Evolutionary conservation across 2,113 vertebrate species (phyloP).

Genomic region (Semicossyphus pulcher): DNA sequence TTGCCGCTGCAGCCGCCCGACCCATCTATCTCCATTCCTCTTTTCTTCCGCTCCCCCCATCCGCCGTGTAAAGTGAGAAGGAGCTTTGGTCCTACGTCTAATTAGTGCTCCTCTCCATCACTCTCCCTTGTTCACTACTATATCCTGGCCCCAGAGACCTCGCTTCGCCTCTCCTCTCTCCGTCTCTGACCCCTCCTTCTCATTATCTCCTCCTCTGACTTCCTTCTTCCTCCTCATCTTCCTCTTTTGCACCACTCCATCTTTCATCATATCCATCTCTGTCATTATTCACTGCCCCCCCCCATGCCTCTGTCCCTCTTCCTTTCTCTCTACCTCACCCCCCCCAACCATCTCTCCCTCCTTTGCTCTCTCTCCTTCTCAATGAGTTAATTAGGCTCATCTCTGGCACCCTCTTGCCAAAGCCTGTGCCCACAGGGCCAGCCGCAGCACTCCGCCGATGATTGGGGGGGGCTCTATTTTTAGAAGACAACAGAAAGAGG

Average conservation of each 20-base stretch:
- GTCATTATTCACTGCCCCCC: conserved; percentile 60
- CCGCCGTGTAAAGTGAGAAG: conserved; percentile 55
- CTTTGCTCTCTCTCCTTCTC: conserved; percentile 51
- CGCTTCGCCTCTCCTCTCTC: conserved; percentile 46
- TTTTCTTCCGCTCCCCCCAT: conserved; percentile 40
- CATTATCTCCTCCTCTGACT: conserved; percentile 64
- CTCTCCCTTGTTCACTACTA: conserved; percentile 66
- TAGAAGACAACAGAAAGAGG: conserved; percentile 79
- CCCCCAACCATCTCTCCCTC: conserved; percentile 31
- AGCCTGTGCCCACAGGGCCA: conserved; percentile 77
- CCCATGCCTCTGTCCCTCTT: conserved; percentile 18
- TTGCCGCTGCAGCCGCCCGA: conserved; percentile 59
- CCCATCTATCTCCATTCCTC: conserved; percentile 70
- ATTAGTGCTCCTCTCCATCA: conserved; percentile 79
- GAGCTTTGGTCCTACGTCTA: conserved; percentile 69
- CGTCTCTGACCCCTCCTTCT: conserved; percentile 65
- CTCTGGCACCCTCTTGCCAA: conserved; percentile 76
- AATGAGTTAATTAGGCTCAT: conserved; percentile 86
- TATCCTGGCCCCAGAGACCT: conserved; percentile 72
- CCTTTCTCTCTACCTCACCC: conserved; percentile 9
- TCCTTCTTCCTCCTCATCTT: conserved; percentile 52
- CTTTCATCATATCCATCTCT: conserved; percentile 54
- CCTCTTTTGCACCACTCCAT: conserved; percentile 63
- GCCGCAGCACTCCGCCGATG: conserved; percentile 58
- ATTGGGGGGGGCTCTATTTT: conserved; percentile 77